A percentile compares a stretch with the other conserved stretches of the same genome.
Evolutionary conservation across 1,140 invertebrate genomes (phyloP).

Genomic region (Danaus melanippus): DNA sequence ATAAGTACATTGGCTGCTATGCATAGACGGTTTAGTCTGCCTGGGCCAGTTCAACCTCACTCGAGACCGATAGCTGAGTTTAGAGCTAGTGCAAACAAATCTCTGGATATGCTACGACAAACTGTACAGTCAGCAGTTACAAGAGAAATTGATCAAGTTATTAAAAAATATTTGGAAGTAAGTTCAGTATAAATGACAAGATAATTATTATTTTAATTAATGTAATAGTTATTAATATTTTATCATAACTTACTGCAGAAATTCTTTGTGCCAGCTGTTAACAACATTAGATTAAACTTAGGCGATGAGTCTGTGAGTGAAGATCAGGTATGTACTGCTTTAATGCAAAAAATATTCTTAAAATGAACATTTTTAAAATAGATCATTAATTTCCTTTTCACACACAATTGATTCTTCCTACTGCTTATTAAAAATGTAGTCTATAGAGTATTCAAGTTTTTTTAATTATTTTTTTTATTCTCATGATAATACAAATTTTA

Average conservation of each 20-base stretch:
- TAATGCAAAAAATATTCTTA: neutral
- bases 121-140: conserved; percentile 84
- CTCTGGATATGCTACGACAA: conserved; percentile 80
- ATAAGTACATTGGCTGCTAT: conserved; percentile 75
- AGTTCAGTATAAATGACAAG: conserved; percentile 27
- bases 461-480: too few relatives aligned
- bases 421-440: too few relatives aligned
- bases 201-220: conserved; percentile 1
- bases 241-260: conserved; percentile 69
- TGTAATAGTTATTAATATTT: conserved; percentile 3
- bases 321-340: conserved; percentile 75
- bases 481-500: too few relatives aligned
- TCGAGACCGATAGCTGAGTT: conserved; percentile 69
- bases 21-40: conserved; percentile 71
- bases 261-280: conserved; percentile 85
- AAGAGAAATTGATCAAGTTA: conserved; percentile 82
- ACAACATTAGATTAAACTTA: conserved; percentile 83
- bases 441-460: too few relatives aligned
- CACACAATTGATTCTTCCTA: too few relatives aligned
- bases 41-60: conserved; percentile 68
- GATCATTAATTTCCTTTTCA: too few relatives aligned
- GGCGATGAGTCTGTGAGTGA: conserved; percentile 82
- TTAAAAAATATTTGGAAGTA: conserved; percentile 83
- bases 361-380: too few relatives aligned
- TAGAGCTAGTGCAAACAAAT: conserved; percentile 77